Base-by-base conservation (phyloP, 2,797 vertebrate genomes). In the Paramormyrops hopkinsi region DNA sequence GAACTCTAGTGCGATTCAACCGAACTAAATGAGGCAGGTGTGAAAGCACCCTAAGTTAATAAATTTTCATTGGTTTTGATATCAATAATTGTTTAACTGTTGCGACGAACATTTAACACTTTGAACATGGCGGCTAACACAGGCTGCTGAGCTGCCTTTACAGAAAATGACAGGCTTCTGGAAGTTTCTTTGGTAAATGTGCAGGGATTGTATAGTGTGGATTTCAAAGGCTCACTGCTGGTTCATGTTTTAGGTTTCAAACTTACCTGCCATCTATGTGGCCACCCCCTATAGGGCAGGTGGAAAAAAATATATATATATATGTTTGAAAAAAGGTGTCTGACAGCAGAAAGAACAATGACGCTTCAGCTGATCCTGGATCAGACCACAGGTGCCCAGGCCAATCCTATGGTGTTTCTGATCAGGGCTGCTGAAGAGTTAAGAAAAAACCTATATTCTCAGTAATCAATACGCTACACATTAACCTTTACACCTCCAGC, bases 401-500 rank as follows among this genome's bases (percentile, higher is more conserved):
- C 6, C 53, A 85, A 12, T 46, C 79, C 14, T 11, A 53, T 54
- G 76, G 88, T 65, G 51, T 33, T 84, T 65, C 59, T 29, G 9
- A 89, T 65, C 56, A 17, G 19, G 22, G 48, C 12, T 37, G 51
- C 73, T 88, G 48, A 51, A 56, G 19, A 85, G 41, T 89, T 89
- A 89, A 86, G 56, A 51, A 89, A 85, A 46, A 86, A 54, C 88
- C 54, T 89, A 33, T 51, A 69, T 89, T 89, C 46, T 9, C 19
- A 22, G 14, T 59, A 85, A 86, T 89, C 82, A 85, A 85, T 51
- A 85, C 0, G 33, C 54, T 25, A 41, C 54, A 69, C 44, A 86
- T 89, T 89, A 69, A 85, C 88, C 56, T 69, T 89, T 89, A 51
- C 44, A 86, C 62, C 88, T 89, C 44, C 82, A 86, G 25, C 88